Conservation (phyloP, 2,888 invertebrate species). For the Drosophila rubida region DNA sequence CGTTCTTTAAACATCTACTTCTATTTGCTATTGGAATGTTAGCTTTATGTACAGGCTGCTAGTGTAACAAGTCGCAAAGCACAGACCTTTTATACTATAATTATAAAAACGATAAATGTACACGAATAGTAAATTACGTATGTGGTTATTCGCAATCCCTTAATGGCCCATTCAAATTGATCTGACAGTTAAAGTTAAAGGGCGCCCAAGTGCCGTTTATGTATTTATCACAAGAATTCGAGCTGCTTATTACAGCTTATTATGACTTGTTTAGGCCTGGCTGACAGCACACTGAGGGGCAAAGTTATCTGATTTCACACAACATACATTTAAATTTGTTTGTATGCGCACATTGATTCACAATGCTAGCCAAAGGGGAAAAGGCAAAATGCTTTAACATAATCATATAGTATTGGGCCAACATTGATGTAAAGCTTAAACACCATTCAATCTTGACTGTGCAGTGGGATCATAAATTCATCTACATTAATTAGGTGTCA, state of each 20-base stretch:
- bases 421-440: neutral
- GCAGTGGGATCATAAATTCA: neutral
- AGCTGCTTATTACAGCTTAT: constrained; percentile 13
- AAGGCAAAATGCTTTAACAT: neutral
- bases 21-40: neutral
- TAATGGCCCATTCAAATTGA: neutral
- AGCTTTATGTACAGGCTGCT: neutral
- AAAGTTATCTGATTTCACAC: constrained; percentile 10
- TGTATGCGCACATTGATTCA: neutral
- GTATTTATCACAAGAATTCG: constrained; percentile 5
- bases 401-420: neutral
- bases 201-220: constrained; percentile 4
- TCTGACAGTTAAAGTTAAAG: constrained; percentile 1
- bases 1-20: neutral
- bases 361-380: neutral
- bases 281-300: neutral
- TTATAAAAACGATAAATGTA: neutral
- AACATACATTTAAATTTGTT: neutral
- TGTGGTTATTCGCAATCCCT: neutral
- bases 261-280: neutral
- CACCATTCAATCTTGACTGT: neutral
- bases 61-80: neutral
- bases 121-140: neutral
- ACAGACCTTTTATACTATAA: neutral
- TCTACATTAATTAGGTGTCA: neutral